Evolutionary conservation across 2,888 invertebrate genomes (phyloP).

Genomic region (Tenthredo scrophulariae): DNA sequence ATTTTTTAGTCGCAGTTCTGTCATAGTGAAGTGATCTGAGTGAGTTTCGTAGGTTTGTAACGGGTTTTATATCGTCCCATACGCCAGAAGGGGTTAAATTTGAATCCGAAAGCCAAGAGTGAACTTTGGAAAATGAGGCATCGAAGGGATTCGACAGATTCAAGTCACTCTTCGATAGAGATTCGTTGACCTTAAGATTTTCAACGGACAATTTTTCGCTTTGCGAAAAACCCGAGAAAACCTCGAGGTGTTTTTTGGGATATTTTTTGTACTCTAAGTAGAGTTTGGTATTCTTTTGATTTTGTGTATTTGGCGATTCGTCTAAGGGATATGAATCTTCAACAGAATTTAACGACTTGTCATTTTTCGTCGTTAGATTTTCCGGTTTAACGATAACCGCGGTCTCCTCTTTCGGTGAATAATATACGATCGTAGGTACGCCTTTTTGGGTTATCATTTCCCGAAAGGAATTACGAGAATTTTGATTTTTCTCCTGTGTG

Average conservation of each 20-base stretch:
- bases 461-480: slow-evolving; percentile 61
- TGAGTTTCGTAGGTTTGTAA: slow-evolving; percentile 30
- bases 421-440: slow-evolving; percentile 59
- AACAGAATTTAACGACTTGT: slow-evolving; percentile 4
- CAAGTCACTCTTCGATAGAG: slow-evolving; percentile 62
- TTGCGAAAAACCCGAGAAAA: slow-evolving; percentile 27
- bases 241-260: slow-evolving; percentile 21
- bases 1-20: slow-evolving; percentile 38
- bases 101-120: slow-evolving; percentile 63
- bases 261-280: slow-evolving; percentile 64
- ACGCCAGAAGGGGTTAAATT: slow-evolving; percentile 30
- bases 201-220: slow-evolving; percentile 39
- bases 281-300: slow-evolving; percentile 65
- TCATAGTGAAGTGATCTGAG: slow-evolving; percentile 42
- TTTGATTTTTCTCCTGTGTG: slow-evolving; percentile 67
- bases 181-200: slow-evolving; percentile 45
- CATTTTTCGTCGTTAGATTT: background rate
- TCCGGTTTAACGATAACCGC: background rate
- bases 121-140: slow-evolving; percentile 59
- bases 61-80: slow-evolving; percentile 22
- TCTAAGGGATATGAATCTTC: slow-evolving; percentile 55
- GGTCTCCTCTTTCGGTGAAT: slow-evolving; percentile 56
- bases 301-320: slow-evolving; percentile 67
- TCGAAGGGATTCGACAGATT: slow-evolving; percentile 60
- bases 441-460: slow-evolving; percentile 54